Evolutionary conservation across 2,797 vertebrate species (phyloP).

Genomic region (Delichon dasypus): DNA sequence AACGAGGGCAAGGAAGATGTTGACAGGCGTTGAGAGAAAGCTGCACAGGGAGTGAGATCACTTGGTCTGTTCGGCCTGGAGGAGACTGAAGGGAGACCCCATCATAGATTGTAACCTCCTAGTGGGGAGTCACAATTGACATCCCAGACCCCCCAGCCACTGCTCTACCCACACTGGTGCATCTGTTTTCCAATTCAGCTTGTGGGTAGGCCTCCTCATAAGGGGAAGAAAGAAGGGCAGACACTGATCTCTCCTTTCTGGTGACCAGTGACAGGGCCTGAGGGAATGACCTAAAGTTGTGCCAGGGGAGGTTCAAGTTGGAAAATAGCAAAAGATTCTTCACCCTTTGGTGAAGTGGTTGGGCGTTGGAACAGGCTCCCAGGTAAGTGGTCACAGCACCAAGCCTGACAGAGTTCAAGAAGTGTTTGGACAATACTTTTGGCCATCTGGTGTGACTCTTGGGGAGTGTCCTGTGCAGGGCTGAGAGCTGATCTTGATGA

Average conservation of each 20-base stretch:
- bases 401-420: not conserved
- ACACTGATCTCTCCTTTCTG: not conserved
- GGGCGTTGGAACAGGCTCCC: not conserved
- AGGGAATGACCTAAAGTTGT: not conserved
- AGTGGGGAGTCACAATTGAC: no score
- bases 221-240: not conserved
- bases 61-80: not conserved
- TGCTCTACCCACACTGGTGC: no score
- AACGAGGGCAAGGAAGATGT: not conserved
- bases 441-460: fast-evolving
- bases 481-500: fast-evolving
- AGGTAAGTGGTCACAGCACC: not conserved
- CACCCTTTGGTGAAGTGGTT: fast-evolving
- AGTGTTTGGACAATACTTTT: fast-evolving
- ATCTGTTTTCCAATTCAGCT: no score
- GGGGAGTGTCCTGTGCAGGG: no score
- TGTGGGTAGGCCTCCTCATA: no score
- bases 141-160: no score
- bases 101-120: no score
- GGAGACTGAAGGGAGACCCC: not conserved
- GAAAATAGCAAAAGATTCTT: not conserved
- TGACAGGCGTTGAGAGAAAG: not conserved
- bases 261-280: no score
- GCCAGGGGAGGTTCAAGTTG: not conserved
- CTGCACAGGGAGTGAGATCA: not conserved